Base-by-base conservation (phyloP, 2,797 vertebrate species). In the Apogon hyalosoma region DNA sequence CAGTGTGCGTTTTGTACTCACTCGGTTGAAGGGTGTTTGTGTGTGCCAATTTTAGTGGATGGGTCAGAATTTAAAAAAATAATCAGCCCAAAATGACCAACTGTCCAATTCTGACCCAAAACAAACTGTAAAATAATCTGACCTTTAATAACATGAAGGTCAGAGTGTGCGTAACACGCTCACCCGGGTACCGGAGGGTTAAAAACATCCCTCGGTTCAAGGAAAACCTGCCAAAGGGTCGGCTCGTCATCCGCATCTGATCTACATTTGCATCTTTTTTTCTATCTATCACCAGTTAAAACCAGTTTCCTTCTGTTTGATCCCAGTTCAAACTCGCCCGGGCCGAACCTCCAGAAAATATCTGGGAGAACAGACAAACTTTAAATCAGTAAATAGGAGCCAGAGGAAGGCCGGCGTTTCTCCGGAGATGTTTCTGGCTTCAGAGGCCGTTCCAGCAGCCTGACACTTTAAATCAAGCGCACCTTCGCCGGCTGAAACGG, bases 391-490 rank as follows among this genome's bases (percentile, higher is more conserved):
- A 36, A 76, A 77, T 75, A 61, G 62, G 71, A 79, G 81, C 74
- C 72, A 79, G 71, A 75, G 56, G 60, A 77, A 18, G n/a, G n/a
- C n/a, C n/a, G n/a, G n/a, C n/a, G n/a, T n/a, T n/a, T n/a, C n/a
- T n/a, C n/a, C 50, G n/a, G 68, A 51, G 58, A 80, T 40, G 50
- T 47, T 24, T 67, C 2, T 0, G 11, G 48, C 77, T 43, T 84
- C 63, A 75, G 73, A 85, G 70, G 73, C 63, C 11, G 41, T 69
- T 85, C 81, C 85, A 88, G 60, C 57, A 77, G 58, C 41, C 69
- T 65, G 81, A 75, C 79, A 65, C 60, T 61, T 75, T 71, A 72
- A 85, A 88, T 87, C 77, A 82, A 75, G 74, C 39, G 57, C 74
- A 85, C 80, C 82, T 85, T 54, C 56, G 75, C 65, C 4, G 28